Evolutionary conservation across 2,888 invertebrate genomes (phyloP).

Genomic region (Agapostemon virescens): DNA sequence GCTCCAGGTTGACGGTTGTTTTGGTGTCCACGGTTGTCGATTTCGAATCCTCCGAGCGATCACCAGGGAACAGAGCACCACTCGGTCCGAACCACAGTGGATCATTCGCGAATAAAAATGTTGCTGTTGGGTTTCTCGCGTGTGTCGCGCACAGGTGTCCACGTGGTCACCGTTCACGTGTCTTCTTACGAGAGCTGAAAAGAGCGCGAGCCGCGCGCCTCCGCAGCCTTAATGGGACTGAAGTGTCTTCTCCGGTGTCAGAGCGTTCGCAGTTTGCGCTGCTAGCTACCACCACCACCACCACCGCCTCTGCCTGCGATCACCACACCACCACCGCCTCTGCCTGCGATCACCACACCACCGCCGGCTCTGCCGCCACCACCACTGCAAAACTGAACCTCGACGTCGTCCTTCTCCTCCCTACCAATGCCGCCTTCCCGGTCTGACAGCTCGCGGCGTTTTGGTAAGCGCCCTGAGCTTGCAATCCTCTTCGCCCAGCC

Average conservation of each 20-base stretch:
- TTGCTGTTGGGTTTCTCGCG: constrained; percentile 9
- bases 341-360: constrained; percentile 1
- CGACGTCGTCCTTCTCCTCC: constrained; percentile 40
- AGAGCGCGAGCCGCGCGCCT: constrained; percentile 72
- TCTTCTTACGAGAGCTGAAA: constrained; percentile 58
- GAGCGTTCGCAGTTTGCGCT: constrained; percentile 56
- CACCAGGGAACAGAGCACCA: constrained; percentile 37
- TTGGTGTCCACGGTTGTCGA: constrained; percentile 71
- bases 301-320: background rate
- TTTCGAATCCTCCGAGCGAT: constrained; percentile 25
- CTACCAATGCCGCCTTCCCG: constrained; percentile 1
- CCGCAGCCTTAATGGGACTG: constrained; percentile 75
- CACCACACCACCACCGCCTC: background rate
- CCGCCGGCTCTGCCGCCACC: constrained; percentile 5
- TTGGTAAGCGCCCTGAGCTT: constrained; percentile 61
- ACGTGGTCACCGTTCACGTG: constrained; percentile 72
- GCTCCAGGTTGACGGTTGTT: constrained; percentile 79
- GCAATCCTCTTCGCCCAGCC: constrained; percentile 55
- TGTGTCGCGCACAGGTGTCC: constrained; percentile 60
- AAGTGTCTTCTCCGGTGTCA: constrained; percentile 58
- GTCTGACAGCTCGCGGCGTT: constrained; percentile 50
- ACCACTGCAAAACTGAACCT: background rate
- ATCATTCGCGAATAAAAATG: constrained; percentile 33
- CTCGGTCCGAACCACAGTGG: constrained; percentile 43
- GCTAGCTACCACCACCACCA: constrained; percentile 41